Percentiles rank a stretch among this genome's conserved stretches.
These are phyloP conservation scores for Triops longicaudatus DNA, from an alignment of 1,140 invertebrate species.

Conservation along the genomic window DNA sequence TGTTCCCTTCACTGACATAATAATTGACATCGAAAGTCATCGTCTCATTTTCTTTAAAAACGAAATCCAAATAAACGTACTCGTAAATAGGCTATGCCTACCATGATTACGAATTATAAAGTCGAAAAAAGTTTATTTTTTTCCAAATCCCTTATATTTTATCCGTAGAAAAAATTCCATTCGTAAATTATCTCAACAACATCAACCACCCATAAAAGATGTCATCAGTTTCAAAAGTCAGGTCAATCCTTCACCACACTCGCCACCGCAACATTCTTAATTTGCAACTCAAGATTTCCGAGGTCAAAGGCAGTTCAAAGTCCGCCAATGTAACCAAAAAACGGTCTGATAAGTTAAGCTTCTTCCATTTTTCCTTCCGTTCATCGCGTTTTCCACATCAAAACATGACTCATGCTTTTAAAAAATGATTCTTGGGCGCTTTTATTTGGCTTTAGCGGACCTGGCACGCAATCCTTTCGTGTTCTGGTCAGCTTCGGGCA, in stretches of 20 bases:
- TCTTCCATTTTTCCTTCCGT: not conserved
- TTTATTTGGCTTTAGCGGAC: conserved; percentile 41
- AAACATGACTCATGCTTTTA: not conserved
- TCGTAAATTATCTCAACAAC: conserved; percentile 3
- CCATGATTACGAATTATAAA: too few species aligned
- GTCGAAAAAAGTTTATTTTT: not conserved
- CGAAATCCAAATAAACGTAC: too few species aligned
- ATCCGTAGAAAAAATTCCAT: conserved; percentile 12
- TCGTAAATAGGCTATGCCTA: too few species aligned
- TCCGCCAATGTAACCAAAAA: not conserved
- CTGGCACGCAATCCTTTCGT: conserved; percentile 47
- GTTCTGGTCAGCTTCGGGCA: conserved; percentile 62
- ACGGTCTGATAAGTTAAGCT: not conserved
- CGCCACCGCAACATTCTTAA: not conserved
- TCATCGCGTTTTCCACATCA: not conserved
- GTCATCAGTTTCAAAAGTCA: not conserved
- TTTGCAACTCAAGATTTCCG: not conserved
- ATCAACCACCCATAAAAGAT: conserved; percentile 7
- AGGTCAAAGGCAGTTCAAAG: not conserved
- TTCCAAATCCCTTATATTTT: conserved; percentile 7
- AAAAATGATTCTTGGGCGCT: conserved; percentile 19
- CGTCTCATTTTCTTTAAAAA: too few species aligned
- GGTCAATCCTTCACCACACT: not conserved
- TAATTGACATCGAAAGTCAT: too few species aligned
- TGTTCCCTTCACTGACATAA: too few species aligned